Evolutionary conservation across 2,113 vertebrate genomes (phyloP).

Genomic region (Sisor rabdophorus): DNA sequence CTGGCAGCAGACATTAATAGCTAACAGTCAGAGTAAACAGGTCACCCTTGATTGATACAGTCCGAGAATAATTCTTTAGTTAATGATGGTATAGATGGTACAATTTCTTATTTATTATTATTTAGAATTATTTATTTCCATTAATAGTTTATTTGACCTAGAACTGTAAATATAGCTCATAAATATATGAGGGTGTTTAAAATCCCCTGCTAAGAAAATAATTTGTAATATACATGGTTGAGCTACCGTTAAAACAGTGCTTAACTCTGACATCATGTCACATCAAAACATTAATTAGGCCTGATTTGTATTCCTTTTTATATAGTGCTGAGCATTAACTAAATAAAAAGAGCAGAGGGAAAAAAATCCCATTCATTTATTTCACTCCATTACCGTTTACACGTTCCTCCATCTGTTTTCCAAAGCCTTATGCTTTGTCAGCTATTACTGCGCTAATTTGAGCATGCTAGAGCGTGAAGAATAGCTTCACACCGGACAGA

Average conservation of each 20-base stretch:
- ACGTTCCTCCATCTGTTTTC: conserved; percentile 39
- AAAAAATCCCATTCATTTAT: conserved; percentile 48
- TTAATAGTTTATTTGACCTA: not conserved
- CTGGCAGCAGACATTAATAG: not conserved
- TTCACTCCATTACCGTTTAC: conserved; percentile 54
- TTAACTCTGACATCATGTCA: conserved; percentile 3
- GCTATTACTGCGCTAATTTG: conserved; percentile 59
- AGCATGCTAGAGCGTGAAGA: conserved; percentile 37
- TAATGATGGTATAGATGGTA: not conserved
- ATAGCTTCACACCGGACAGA: conserved; percentile 27
- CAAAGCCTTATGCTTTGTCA: conserved; percentile 52
- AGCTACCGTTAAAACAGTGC: conserved; percentile 42
- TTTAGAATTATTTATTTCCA: no score
- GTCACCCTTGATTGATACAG: not conserved
- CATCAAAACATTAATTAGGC: conserved; percentile 55
- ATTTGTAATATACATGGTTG: conserved; percentile 52
- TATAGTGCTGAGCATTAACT: conserved; percentile 52
- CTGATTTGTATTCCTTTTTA: conserved; percentile 64
- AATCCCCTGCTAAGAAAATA: conserved; percentile 30
- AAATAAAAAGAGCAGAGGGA: not conserved
- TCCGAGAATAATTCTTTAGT: not conserved
- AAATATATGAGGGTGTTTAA: not conserved
- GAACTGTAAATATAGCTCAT: not conserved
- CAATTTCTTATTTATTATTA: no score
- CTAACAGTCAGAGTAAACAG: not conserved